Evolutionary conservation across 1,140 invertebrate species (phyloP), one percentile per base, ranked within the genome.

Genomic region (Hetaerina americana): DNA sequence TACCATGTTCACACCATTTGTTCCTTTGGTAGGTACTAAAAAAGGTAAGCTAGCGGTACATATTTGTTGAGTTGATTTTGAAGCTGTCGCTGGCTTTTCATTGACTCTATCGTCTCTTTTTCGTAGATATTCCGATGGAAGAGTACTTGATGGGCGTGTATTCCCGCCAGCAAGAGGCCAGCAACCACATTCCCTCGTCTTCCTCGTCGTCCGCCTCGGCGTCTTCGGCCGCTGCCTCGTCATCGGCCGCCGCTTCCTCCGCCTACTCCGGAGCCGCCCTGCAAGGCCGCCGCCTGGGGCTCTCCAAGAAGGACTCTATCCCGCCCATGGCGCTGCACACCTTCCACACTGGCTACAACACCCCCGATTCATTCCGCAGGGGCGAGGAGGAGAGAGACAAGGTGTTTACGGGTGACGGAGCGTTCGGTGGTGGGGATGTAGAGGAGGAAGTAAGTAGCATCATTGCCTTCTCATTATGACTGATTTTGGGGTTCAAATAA

Each of bases 341-440:
- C 26, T 83, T 84, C 74, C 77, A 77, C 26, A 70, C 76, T 10
- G 72, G 77, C 24, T 85, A 85, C 76, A 85, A 85, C 74, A 84
- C 82, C 5, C 84, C 83, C 1, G 81, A 84, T 57, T 76, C 76
- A 24, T 84, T 85, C 74, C 75, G 83, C 12, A 76, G 77, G 18
- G 83, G 82, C n/a, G 79, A 81, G 75, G 84, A 85, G 74, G 78
- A 79, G 5, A 79, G 77, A 69, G 80, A 84, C 74, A 73, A 70
- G 24, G 68, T 75, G 2, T 27, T 28, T 18, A n/a, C 22, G 31
- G 15, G 15, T 26, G 24, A 73, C 15, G 69, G 71, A 18, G 73
- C 74, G 24, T n/a, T 10, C 12, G 8, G 25, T 73, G 71, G 18
- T 6, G 18, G 31, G 40, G 2, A 12, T 57, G 40, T 5, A 3